Evolutionary conservation across 1,140 invertebrate species (phyloP), one percentile per base, ranked within the genome.

Genomic region (Drosophila melanica): DNA sequence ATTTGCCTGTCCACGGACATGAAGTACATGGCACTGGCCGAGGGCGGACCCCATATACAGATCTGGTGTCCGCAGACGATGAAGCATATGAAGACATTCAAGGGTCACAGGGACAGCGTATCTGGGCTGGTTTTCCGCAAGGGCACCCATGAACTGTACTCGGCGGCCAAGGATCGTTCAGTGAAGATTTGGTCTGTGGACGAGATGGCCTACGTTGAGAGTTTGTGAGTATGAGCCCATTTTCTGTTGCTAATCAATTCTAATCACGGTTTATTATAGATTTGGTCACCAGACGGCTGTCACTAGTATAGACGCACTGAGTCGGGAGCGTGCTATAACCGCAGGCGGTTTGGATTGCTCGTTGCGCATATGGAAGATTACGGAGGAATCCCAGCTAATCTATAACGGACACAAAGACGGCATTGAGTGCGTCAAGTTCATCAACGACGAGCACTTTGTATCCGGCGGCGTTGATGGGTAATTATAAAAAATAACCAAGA

Each of bases 201-300:
- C 93, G 98, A 99, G 90, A 97, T 98, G 96, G 95, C 96, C 9
- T 99, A 98, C 93, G 96, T 99, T 8, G 98, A 99, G 94, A 98
- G 97, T 62, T 93, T 99, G 93, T 96, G 93, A 93, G 94, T 76
- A 3, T 1, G 8, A 3, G 8, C 0, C 9, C 33, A 35, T 4
- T 7, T 33, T 0, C 4, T 5, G 10, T 18, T 10, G 8, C 9
- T 0, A n/a, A 41, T 39, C 10, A 3, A 48, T 8, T 12, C 12
- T 20, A 54, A 39, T 5, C 7, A 23, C 20, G 1, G 14, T 23
- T 54, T 9, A 41, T 18, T 75, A 8, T 39, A 95, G 95, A 79
- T 98, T 97, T 94, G 98, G 98, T 11, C 98, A 99, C 93, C 96
- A 98, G 91, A 95, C 95, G 79, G 93, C 93, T n/a, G 95, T 99